A percentile compares a stretch with the other conserved stretches of the same genome.
phyloP scores from a whole-genome alignment of 64 coral and sea anemone genomes.

The Montipora sp. region DNA sequence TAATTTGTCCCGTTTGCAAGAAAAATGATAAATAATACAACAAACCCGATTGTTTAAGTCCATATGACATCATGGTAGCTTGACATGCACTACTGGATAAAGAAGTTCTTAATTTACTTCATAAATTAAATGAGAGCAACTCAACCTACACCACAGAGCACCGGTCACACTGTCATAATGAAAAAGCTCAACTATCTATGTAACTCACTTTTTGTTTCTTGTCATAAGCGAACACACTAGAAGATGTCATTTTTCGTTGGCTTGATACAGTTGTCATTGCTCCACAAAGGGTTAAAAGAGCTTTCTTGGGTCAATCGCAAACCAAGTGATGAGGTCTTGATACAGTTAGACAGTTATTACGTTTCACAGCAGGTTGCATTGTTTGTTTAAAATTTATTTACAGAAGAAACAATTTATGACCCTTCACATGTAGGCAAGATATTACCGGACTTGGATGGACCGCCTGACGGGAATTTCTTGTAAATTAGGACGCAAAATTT shows the following conservation, averaged over 20 bases:
- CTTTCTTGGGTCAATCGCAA: neutral
- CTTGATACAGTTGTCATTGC: no score
- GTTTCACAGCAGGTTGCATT: neutral
- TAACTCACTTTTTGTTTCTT: no score
- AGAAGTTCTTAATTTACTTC: neutral
- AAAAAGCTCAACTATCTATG: no score
- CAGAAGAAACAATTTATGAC: neutral
- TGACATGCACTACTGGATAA: constrained; percentile 5
- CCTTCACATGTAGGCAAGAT: no score
- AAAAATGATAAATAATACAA: constrained; percentile 20
- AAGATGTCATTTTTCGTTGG: no score
- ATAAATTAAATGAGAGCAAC: neutral
- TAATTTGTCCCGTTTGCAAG: neutral
- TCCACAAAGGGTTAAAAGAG: no score
- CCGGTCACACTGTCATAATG: neutral
- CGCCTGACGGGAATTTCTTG: no score
- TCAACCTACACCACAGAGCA: neutral
- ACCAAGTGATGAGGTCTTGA: neutral
- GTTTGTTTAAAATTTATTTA: neutral
- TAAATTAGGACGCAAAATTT: no score
- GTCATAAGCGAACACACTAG: neutral
- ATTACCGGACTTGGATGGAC: no score
- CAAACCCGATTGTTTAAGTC: constrained; percentile 8
- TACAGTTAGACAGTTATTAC: neutral
- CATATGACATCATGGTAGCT: constrained; percentile 23